Base-by-base conservation (phyloP, 2,797 vertebrate species). In the Hippopotamyrus pictus region DNA sequence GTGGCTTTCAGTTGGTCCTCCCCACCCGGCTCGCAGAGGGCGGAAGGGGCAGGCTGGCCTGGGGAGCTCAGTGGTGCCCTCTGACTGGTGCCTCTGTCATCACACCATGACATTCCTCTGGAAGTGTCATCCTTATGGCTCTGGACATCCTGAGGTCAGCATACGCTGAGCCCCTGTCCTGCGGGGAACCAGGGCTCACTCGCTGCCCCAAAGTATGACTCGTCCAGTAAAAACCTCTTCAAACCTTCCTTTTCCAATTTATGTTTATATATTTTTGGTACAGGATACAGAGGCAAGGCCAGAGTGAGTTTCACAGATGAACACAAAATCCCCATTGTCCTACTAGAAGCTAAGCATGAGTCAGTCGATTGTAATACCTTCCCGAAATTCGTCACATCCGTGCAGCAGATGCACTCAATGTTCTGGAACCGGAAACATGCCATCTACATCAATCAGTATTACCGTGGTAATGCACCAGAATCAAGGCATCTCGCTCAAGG, bases 391-490 rank as follows among this genome's bases (percentile, higher is more conserved):
- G 94, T 95, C 95, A 95, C 95, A 93, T 95, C 94, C 95, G 90
- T 92, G 93, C 93, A 25, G 92, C 87, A 59, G 91, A 91, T 91
- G 93, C 93, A 94, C 94, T 94, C 94, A 92, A 94, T 95, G 95
- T 96, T 96, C 94, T 95, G 95, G 95, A 96, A 96, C 94, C 92
- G 76, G 93, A 92, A 92, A 90, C 94, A 94, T 91, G 95, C 95
- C 94, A 93, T 95, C 95, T 96, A 94, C 95, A 96, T 96, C 96
- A 95, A 96, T 96, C 96, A 96, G 94, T 94, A 96, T 96, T 96
- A 96, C 94, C 91, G 93, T 93, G 50, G 94, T 94, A 95, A 95
- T 93, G 62, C 94, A 94, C 91, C 91, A 93, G 95, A 94, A 94
- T 94, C 93, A 93, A 90, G 92, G 94, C 93, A 95, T 95, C 94